Base-by-base conservation (phyloP, 1,140 invertebrate species). In the Belonocnema kinseyi region DNA sequence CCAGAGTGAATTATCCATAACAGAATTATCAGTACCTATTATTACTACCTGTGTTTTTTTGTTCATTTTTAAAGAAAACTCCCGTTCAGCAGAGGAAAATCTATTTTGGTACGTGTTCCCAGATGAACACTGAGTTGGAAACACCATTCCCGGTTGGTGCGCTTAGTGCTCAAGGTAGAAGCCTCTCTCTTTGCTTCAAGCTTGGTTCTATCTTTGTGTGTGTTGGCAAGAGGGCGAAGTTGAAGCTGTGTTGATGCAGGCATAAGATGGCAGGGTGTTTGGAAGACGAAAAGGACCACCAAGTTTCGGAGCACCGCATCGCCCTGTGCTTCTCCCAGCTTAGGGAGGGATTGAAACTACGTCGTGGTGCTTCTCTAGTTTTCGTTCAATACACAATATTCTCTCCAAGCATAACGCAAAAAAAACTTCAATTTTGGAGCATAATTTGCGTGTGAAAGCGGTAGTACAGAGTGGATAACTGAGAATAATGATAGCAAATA, bases 221-320 rank as follows among this genome's bases (percentile, higher is more conserved):
- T 77, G 77, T 80, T 78, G 76, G 77, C 76, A 79, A 76, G 82
- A 76, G 82, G 75, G 82, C 77, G 75, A 81, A 78, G 78, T 77
- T 33, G 76, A 51, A 52, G 53, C 8, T 79, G 77, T 81, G 84
- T 80, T 71, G 76, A 79, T 83, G 76, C 77, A 26, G 71, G 51
- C 50, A 71, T 70, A 83, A 79, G 80, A 76, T 84, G 83, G 81
- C 80, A 83, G 85, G 85, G 84, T 88, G 84, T 88, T 88, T 80
- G 79, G 82, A 86, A 87, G 86, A 87, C 85, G 86, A 86, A 87
- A 84, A 87, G 87, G 85, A 87, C 83, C 83, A 73, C 82, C 72
- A 86, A 86, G 85, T 86, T 89, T 88, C 83, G 82, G 85, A 89
- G 86, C 85, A 89, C 85, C 84, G 83, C 84, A 87, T 88, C 80